Conservation (phyloP, 2,113 vertebrate species). For the Rhagologus leucostigma region DNA sequence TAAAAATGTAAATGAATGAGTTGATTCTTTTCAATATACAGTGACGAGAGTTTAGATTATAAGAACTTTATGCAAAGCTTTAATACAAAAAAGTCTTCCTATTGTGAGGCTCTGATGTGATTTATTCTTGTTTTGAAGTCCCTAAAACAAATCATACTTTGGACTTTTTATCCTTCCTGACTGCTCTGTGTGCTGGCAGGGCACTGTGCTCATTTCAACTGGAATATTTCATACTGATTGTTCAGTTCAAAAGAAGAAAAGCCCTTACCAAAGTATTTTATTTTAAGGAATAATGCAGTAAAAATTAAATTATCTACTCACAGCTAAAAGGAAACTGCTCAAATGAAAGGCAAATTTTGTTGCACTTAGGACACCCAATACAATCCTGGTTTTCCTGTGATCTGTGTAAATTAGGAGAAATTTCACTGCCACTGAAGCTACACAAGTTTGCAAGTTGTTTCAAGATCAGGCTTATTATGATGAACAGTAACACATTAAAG, state of each 20-base stretch:
- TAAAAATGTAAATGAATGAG: neutral
- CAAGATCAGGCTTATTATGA: slow-evolving; percentile 10
- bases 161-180: neutral
- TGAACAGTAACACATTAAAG: slow-evolving; percentile 24
- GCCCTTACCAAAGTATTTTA: neutral
- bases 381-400: neutral
- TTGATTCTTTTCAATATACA: neutral
- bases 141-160: neutral
- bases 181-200: neutral
- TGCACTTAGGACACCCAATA: neutral
- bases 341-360: neutral
- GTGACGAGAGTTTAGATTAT: neutral
- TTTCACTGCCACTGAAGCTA: neutral
- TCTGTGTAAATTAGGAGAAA: neutral
- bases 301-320: neutral
- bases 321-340: neutral
- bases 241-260: neutral
- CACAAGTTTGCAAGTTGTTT: neutral
- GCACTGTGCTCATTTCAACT: neutral
- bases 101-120: neutral
- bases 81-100: neutral
- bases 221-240: neutral
- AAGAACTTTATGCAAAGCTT: neutral
- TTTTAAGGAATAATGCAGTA: neutral
- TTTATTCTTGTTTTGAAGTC: neutral